phyloP scores from a whole-genome alignment of 1,140 invertebrate species.

The Orchesella cincta region DNA sequence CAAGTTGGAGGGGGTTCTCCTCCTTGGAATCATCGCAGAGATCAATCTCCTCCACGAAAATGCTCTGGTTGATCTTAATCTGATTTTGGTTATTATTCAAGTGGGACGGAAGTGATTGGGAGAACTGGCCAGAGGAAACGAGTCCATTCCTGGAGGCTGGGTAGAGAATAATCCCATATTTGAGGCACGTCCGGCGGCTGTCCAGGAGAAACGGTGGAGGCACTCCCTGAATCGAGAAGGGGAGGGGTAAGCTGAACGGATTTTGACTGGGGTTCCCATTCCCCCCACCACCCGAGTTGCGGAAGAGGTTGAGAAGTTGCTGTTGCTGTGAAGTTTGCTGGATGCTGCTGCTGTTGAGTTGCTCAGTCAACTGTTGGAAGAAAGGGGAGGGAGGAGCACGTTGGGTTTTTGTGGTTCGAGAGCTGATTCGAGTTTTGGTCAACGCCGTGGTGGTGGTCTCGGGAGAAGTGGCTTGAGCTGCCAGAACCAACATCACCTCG shows the following conservation, averaged over 20 bases:
- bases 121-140: not conserved
- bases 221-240: conserved; percentile 40
- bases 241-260: conserved; percentile 46
- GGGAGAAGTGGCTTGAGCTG: too few relatives aligned
- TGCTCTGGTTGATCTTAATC: not conserved
- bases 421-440: conserved; percentile 50
- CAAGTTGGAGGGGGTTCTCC: not conserved
- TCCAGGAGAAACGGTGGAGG: conserved; percentile 36
- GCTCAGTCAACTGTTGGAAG: conserved; percentile 45
- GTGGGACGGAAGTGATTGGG: not conserved
- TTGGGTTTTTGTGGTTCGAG: conserved; percentile 48
- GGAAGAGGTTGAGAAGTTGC: conserved; percentile 29
- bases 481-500: conserved; percentile 48
- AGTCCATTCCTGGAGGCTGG: too few relatives aligned
- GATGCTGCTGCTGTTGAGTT: conserved; percentile 51
- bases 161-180: not conserved
- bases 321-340: conserved; percentile 55
- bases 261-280: conserved; percentile 44
- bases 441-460: conserved; percentile 53
- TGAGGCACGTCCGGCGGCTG: conserved; percentile 30
- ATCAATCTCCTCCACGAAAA: not conserved
- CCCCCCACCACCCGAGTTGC: conserved; percentile 21
- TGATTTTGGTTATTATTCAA: not conserved
- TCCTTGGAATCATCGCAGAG: conserved; percentile 1
- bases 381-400: conserved; percentile 51